Evolutionary conservation across 2,797 vertebrate genomes (phyloP).

Genomic region (Zalophus californianus): DNA sequence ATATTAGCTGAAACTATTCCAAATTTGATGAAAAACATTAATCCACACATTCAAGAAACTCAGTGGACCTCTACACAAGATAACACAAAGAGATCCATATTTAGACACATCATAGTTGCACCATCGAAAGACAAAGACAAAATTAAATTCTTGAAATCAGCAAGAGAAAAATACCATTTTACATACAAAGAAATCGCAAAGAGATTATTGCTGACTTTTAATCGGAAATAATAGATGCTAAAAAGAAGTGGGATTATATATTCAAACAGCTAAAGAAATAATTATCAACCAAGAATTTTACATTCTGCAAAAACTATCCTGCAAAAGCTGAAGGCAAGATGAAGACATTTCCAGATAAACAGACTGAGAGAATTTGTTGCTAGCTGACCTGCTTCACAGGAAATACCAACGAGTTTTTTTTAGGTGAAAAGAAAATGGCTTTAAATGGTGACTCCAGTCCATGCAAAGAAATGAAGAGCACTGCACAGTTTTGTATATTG

Average conservation of each 20-base stretch:
- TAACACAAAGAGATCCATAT: neutral
- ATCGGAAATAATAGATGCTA: neutral
- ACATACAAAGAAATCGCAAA: neutral
- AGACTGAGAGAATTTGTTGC: neutral
- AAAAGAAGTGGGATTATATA: neutral
- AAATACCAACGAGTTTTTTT: neutral
- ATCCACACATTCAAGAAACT: neutral
- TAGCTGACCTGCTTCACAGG: neutral
- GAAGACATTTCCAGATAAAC: neutral
- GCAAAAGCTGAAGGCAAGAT: neutral
- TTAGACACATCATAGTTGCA: neutral
- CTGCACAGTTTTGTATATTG: neutral
- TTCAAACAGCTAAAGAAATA: neutral
- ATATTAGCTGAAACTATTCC: neutral
- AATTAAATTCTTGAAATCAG: neutral
- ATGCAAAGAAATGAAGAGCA: neutral
- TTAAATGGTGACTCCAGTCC: neutral
- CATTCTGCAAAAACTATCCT: neutral
- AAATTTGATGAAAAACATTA: neutral
- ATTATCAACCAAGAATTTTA: neutral
- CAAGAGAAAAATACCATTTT: neutral
- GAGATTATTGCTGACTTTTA: neutral
- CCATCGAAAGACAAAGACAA: neutral
- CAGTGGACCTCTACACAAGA: neutral
- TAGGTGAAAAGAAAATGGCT: neutral